Percentiles rank a stretch among this genome's conserved stretches.
Conservation (phyloP, 2,888 invertebrate species). For the Chalcis sispes region DNA sequence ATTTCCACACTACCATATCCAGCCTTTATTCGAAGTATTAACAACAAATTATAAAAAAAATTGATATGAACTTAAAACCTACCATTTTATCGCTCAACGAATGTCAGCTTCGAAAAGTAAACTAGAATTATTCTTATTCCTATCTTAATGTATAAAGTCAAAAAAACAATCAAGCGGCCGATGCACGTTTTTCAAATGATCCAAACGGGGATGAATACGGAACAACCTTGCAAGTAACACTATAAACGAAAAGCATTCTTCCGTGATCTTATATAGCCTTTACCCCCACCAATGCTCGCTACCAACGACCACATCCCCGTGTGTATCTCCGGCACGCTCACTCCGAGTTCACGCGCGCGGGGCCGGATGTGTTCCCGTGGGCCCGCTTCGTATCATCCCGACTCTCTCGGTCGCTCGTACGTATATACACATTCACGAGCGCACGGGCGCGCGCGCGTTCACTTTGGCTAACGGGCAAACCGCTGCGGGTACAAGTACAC, state of each 20-base stretch:
- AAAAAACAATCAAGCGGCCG: too few relatives aligned
- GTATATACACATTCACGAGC: not conserved
- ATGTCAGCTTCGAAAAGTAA: too few relatives aligned
- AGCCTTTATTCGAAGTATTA: too few relatives aligned
- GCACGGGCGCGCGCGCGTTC: not conserved
- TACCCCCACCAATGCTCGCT: constrained; percentile 68
- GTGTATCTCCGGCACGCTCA: constrained; percentile 38
- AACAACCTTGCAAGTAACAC: constrained; percentile 66
- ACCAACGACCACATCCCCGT: constrained; percentile 55
- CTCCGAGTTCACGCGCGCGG: constrained; percentile 9
- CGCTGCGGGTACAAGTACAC: too few relatives aligned
- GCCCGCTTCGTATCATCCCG: not conserved
- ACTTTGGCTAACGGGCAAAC: too few relatives aligned
- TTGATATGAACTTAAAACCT: not conserved
- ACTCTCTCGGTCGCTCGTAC: not conserved
- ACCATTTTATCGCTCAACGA: too few relatives aligned
- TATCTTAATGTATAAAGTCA: too few relatives aligned
- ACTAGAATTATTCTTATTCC: too few relatives aligned
- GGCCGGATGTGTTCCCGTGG: constrained; percentile 37
- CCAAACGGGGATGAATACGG: constrained; percentile 13
- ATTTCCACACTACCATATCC: too few relatives aligned
- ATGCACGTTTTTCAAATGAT: too few relatives aligned
- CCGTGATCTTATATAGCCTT: constrained; percentile 74
- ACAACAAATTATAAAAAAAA: too few relatives aligned
- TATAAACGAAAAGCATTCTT: constrained; percentile 69